Percentiles rank a stretch among this genome's conserved stretches.
These are phyloP conservation scores for Etia nguti DNA, from an alignment of 2,113 vertebrate species.

Conservation along the genomic window DNA sequence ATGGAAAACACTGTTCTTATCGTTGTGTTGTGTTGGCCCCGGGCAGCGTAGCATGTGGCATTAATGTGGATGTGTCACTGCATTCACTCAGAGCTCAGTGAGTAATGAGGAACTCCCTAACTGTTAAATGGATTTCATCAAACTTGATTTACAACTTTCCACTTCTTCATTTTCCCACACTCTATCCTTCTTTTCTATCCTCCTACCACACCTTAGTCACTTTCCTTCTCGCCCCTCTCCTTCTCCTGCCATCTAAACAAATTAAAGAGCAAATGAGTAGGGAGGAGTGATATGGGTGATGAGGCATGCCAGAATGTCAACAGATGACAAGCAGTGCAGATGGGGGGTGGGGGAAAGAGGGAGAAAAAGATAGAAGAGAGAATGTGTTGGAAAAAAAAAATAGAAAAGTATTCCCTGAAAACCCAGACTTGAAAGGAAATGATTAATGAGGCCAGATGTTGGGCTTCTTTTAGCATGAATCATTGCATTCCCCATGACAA, in stretches of 20 bases:
- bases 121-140: slow-evolving; percentile 24
- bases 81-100: slow-evolving; percentile 23
- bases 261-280: slow-evolving; percentile 55
- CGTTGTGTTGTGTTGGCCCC: slow-evolving; percentile 14
- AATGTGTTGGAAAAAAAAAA: neutral
- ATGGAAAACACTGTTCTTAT: slow-evolving; percentile 58
- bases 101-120: slow-evolving; percentile 50
- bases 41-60: slow-evolving; percentile 41
- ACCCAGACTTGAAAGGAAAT: slow-evolving; percentile 53
- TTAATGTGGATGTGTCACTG: slow-evolving; percentile 46
- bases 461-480: slow-evolving; percentile 51
- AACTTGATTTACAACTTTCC: slow-evolving; percentile 26
- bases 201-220: neutral
- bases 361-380: neutral
- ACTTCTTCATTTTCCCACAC: neutral
- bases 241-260: slow-evolving; percentile 41
- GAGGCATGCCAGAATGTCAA: slow-evolving; percentile 43
- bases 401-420: slow-evolving; percentile 38
- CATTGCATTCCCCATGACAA: slow-evolving; percentile 51
- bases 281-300: slow-evolving; percentile 51
- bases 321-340: slow-evolving; percentile 43
- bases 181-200: neutral
- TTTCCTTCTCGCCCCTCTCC: neutral
- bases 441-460: slow-evolving; percentile 70
- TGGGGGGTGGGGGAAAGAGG: neutral